Conservation (phyloP, 1,140 invertebrate genomes). For the Radopholus similis region DNA sequence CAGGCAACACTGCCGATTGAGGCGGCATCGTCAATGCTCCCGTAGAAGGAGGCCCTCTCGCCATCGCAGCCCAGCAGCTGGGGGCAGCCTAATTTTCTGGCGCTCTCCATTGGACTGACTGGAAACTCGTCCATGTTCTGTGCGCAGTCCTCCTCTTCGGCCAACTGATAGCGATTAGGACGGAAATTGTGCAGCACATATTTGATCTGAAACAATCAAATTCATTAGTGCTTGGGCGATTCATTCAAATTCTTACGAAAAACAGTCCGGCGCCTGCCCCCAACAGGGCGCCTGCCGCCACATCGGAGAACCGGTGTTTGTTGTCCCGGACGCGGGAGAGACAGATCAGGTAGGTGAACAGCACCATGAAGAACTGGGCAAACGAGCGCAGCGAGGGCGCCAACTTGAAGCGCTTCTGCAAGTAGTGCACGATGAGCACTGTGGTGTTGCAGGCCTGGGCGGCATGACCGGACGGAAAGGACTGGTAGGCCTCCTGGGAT, state of each 20-base stretch:
- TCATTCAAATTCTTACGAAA: slow-evolving; percentile 63
- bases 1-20: no score
- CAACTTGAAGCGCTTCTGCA: slow-evolving; percentile 57
- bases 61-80: no score
- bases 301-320: slow-evolving; percentile 76
- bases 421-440: slow-evolving; percentile 66
- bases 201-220: slow-evolving; percentile 17
- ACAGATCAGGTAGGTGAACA: slow-evolving; percentile 68
- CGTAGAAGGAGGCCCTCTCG: no score
- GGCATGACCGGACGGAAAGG: slow-evolving; percentile 76
- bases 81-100: no score
- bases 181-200: slow-evolving; percentile 29
- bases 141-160: no score
- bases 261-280: slow-evolving; percentile 66
- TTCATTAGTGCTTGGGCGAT: no score
- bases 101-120: no score
- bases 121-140: no score
- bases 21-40: no score
- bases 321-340: slow-evolving; percentile 69
- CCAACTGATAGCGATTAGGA: slow-evolving; percentile 20
- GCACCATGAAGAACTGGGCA: slow-evolving; percentile 66
- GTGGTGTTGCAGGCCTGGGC: slow-evolving; percentile 69
- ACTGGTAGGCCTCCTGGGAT: slow-evolving; percentile 64
- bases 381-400: slow-evolving; percentile 66
- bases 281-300: slow-evolving; percentile 67